phyloP scores from a whole-genome alignment of 1,140 invertebrate species.

The Paraescarpia echinospica region DNA sequence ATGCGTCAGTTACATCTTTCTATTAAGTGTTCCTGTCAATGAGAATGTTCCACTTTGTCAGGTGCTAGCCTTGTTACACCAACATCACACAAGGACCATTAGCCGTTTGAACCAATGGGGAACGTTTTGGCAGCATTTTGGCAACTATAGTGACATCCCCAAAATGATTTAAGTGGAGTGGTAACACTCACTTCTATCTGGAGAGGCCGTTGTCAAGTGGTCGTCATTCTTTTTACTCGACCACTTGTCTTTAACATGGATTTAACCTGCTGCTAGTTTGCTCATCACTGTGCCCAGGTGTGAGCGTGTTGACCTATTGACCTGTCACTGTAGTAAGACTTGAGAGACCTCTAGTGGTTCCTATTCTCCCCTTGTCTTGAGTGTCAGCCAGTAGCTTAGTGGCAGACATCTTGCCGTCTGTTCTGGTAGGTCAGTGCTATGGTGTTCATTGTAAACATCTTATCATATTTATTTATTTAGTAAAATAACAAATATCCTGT shows the following conservation, averaged over 20 bases:
- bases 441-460: neutral
- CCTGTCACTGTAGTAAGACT: neutral
- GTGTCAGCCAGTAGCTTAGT: neutral
- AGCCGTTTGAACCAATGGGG: neutral
- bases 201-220: neutral
- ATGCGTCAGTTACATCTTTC: no score
- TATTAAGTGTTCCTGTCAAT: neutral
- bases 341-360: neutral
- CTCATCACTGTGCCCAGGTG: neutral
- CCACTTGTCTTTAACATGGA: neutral
- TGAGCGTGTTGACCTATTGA: neutral
- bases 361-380: neutral
- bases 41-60: neutral
- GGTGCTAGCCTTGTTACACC: neutral
- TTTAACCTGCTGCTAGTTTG: neutral
- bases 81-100: neutral
- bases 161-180: neutral
- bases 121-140: neutral
- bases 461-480: neutral
- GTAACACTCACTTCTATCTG: neutral
- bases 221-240: no score
- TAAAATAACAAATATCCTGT: neutral
- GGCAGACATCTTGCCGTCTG: neutral
- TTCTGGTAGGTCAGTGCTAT: no score
- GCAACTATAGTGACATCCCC: neutral